Evolutionary conservation across 2,888 invertebrate genomes (phyloP), one percentile per base, ranked within the genome.

Genomic region (Aporophyla lueneburgensis): DNA sequence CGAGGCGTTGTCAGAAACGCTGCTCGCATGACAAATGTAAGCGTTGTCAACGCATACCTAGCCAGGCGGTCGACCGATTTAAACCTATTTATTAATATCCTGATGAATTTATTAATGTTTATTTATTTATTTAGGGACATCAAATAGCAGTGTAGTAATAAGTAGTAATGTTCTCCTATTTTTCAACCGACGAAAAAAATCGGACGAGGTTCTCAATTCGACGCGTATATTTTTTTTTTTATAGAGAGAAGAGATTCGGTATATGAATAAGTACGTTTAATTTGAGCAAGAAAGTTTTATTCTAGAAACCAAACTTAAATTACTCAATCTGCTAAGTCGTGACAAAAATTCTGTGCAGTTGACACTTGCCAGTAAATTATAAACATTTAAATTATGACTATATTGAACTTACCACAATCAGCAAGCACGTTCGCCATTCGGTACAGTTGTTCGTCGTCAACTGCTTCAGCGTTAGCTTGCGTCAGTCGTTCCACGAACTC

Each of bases 401-500:
- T 40, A 5, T 40, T 40, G 40, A 40, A 4, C 61, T 21, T 43
- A 96, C 96, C 96, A 77, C 96, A 96, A 67, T 96, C 96, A 24
- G 96, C 96, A 0, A 96, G 92, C 53, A 96, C 96, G 78, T 96
- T 96, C 3, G 96, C 96, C 96, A 96, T 96, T 61, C 96, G 93
- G 93, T 99, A 99, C 0, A 99, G 98, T 91, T 99, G 99, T 92
- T 99, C 99, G 89, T 99, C 99, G 92, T 99, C 99, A 3, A 99
- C 98, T 6, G 97, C 97, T 98, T 99, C 96, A 97, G 98, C 92
- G 98, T 98, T 94, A 95, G 97, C 94, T 98, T 99, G 90, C 84
- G 98, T 98, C 54, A 99, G 97, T 1, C 99, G 98, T 96, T 99
- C 99, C 19, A 99, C 99, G 94, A 99, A 99, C 95, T 99, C 99